Conservation (phyloP, 2,797 vertebrate species). For the Cossypha heuglini region DNA sequence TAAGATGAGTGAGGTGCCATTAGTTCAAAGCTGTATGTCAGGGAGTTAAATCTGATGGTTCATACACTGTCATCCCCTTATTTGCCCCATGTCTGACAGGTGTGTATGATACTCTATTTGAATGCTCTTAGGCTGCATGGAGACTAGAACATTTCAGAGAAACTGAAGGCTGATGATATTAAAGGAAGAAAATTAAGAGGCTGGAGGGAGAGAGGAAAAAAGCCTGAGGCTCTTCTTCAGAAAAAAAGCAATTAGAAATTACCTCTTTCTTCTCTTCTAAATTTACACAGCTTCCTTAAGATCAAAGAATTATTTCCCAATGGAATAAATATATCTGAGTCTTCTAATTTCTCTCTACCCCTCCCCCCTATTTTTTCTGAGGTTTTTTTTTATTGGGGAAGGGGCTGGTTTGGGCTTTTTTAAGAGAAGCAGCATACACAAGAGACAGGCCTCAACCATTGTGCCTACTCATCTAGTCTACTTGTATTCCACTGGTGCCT, state of each 20-base stretch:
- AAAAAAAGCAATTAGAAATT: constrained; percentile 28
- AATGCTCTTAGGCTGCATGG: constrained; percentile 15
- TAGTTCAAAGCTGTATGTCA: neutral
- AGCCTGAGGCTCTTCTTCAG: neutral
- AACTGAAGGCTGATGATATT: neutral
- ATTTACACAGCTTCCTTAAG: constrained; percentile 52
- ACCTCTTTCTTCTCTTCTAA: constrained; percentile 33
- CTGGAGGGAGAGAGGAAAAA: neutral
- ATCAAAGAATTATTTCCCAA: constrained; percentile 57
- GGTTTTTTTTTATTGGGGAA: too few species aligned
- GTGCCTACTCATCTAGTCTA: neutral
- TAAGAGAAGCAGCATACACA: neutral
- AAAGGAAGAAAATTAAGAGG: neutral
- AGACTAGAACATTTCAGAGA: constrained; percentile 39
- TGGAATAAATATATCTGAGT: constrained; percentile 17
- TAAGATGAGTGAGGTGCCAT: neutral
- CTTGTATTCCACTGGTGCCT: neutral
- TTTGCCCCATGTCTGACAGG: constrained; percentile 21
- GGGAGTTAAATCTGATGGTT: constrained; percentile 21
- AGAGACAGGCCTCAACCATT: neutral
- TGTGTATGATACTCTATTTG: neutral
- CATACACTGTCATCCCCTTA: neutral
- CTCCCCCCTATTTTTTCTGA: accelerated
- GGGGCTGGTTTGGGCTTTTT: neutral
- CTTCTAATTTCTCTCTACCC: neutral